A percentile compares a stretch with the other conserved stretches of the same genome.
Conservation (phyloP, 2,888 invertebrate genomes). For the Zaprionus obscuricornis region DNA sequence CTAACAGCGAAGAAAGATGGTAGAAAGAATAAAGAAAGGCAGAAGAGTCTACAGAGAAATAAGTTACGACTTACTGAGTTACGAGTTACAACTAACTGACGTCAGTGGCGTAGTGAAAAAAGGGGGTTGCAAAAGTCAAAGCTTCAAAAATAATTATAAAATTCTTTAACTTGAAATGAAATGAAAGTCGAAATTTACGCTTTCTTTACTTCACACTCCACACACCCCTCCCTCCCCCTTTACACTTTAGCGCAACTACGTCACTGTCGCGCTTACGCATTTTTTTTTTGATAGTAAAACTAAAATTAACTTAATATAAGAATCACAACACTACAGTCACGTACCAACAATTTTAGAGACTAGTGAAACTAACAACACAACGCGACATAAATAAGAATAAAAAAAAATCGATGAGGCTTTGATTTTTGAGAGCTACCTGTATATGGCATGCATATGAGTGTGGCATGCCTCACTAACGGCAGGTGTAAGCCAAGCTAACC, state of each 20-base stretch:
- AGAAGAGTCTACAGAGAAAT: too few species aligned
- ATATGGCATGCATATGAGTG: conserved; percentile 25
- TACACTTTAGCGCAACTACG: too few species aligned
- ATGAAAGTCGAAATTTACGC: too few species aligned
- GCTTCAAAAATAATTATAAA: too few species aligned
- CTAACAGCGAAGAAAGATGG: conserved; percentile 13
- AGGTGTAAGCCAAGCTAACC: conserved; percentile 23
- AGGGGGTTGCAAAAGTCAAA: neutral
- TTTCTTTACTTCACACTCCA: too few species aligned
- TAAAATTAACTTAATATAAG: conserved; percentile 6
- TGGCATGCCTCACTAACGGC: neutral
- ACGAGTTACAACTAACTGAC: too few species aligned
- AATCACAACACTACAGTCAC: conserved; percentile 39
- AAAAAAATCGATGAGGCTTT: conserved; percentile 65
- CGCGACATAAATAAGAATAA: conserved; percentile 3
- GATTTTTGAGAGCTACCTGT: conserved; percentile 39
- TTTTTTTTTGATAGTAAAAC: neutral
- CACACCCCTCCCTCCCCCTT: too few species aligned
- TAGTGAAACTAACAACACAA: neutral
- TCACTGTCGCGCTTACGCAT: conserved; percentile 25
- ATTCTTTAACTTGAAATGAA: too few species aligned
- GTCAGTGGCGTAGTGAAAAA: too few species aligned
- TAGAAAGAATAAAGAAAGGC: neutral
- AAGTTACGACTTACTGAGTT: too few species aligned
- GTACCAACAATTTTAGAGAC: conserved; percentile 11